Conservation (phyloP, 2,888 invertebrate species). For the Zootermopsis nevadensis region DNA sequence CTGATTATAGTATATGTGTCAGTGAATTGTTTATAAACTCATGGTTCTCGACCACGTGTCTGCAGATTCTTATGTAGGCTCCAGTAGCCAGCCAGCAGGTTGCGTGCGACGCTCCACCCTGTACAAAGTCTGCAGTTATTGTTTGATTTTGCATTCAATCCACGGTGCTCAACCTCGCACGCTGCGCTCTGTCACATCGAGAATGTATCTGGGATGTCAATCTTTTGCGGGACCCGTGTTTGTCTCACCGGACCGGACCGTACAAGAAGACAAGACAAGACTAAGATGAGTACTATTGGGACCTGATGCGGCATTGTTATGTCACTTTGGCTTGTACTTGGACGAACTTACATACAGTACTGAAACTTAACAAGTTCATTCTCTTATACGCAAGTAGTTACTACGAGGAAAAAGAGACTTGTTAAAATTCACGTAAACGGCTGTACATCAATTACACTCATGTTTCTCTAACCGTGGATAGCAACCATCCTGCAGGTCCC, state of each 20-base stretch:
- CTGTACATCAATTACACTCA: not conserved
- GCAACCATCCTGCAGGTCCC: no score
- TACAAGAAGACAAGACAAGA: slow-evolving; percentile 25
- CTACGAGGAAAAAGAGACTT: not conserved
- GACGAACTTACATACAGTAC: not conserved
- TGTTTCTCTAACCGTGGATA: not conserved
- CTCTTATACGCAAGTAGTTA: not conserved
- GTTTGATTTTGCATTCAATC: not conserved
- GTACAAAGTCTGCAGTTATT: not conserved
- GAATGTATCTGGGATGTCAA: slow-evolving; percentile 47
- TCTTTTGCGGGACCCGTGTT: slow-evolving; percentile 40
- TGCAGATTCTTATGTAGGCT: no score
- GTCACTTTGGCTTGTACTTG: not conserved
- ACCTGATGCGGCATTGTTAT: slow-evolving; percentile 18
- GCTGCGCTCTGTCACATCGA: slow-evolving; percentile 42
- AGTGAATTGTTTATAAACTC: no score
- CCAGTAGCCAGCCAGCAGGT: no score
- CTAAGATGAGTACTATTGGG: slow-evolving; percentile 13
- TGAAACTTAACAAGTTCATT: slow-evolving; percentile 2
- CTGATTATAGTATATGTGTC: no score
- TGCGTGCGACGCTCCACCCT: not conserved
- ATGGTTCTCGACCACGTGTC: no score
- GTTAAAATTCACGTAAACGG: not conserved
- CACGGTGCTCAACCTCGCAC: not conserved
- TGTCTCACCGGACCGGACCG: slow-evolving; percentile 15